Conservation (phyloP, 2,113 vertebrate species). For the Platysternon megacephalum region DNA sequence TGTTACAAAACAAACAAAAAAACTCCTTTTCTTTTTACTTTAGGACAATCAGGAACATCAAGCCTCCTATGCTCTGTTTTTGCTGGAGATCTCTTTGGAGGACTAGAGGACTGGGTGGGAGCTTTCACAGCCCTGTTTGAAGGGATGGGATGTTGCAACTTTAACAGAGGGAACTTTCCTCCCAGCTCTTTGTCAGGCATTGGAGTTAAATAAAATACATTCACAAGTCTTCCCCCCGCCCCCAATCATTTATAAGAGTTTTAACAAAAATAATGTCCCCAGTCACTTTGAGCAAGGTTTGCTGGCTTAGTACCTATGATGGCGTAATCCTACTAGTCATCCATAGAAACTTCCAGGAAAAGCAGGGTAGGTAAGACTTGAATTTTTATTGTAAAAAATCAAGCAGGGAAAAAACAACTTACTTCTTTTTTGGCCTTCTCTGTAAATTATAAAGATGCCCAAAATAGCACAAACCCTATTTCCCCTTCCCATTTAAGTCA, state of each 20-base stretch:
- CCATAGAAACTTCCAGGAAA: no score
- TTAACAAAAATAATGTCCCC: no score
- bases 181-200: neutral
- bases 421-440: neutral
- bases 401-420: neutral
- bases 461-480: neutral
- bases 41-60: neutral
- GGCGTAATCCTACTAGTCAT: neutral
- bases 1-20: no score
- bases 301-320: neutral
- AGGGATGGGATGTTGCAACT: neutral
- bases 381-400: neutral
- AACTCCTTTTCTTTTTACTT: no score
- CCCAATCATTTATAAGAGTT: neutral
- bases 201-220: neutral
- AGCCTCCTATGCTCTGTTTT: neutral
- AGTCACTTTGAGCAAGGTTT: neutral
- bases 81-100: neutral
- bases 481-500: neutral
- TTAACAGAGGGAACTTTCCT: neutral
- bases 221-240: no score
- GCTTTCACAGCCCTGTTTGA: neutral
- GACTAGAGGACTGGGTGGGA: neutral
- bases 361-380: neutral
- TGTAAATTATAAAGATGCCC: neutral